Base-by-base conservation (phyloP, 2,888 invertebrate species). In the Acrobasis consociella region DNA sequence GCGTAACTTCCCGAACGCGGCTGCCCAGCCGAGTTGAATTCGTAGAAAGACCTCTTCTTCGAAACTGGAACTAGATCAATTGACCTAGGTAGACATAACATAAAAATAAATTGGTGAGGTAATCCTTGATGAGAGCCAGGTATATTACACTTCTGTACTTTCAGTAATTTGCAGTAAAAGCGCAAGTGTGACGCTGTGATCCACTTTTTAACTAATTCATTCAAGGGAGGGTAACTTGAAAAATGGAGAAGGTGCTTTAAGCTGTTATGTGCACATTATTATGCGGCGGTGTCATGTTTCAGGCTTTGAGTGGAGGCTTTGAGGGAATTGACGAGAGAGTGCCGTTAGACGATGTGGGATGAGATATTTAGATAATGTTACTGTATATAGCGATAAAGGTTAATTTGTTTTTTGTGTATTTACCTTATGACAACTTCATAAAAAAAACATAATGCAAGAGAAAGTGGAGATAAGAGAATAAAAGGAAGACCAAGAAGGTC, bases 121-220 rank as follows among this genome's bases (percentile, higher is more conserved):
- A 31, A 31, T 31, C 31, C 31, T 5, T 31, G 31, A 8, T 31
- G 31, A 31, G 7, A 5, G 31, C 8, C 31, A 31, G 31, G 5
- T 31, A 31, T 2, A 46, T 13, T 11, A 3, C 2, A 42, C n/a
- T n/a, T 46, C 46, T 13, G 46, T 3, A 13, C 46, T 7, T 11
- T 46, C 11, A n/a, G 11, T 46, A 46, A 13, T 46, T 46, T 46
- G 46, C 7, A 22, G 13, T 31, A 58, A 58, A 58, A 49, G 58
- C 49, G 62, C 58, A 63, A 60, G 52, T 59, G 63, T 59, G 39
- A 59, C 56, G 59, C 70, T 79, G 74, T 86, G 88, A 84, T 87
- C 88, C 77, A 88, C 82, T 87, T 88, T 80, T 72, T 73, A 79
- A 83, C 81, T 86, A 86, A 87, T 87, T 86, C 83, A 74, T 80